A percentile compares a stretch with the other conserved stretches of the same genome.
phyloP scores from a whole-genome alignment of 2,888 invertebrate genomes.

The Aphelenchoides bicaudatus region DNA sequence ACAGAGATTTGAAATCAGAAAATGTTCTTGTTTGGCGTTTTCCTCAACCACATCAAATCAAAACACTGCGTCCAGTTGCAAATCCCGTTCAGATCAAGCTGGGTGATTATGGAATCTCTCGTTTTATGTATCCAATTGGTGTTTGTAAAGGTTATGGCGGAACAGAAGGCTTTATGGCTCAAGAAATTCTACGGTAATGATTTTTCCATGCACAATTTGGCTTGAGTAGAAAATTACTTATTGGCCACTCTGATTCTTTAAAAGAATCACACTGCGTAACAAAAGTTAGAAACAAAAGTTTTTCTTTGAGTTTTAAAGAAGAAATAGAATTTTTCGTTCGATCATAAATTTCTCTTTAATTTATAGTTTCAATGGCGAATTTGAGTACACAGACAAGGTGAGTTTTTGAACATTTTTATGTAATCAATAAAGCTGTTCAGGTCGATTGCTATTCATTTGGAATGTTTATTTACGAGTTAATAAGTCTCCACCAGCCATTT shows the following conservation, averaged over 20 bases:
- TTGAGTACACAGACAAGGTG: conserved; percentile 96
- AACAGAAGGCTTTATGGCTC: conserved; percentile 98
- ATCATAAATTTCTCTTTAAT: too few species aligned
- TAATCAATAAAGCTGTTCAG: too few species aligned
- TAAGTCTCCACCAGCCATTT: conserved; percentile 87
- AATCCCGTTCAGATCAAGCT: conserved; percentile 72
- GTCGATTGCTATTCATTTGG: conserved; percentile 98
- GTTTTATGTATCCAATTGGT: conserved; percentile 58
- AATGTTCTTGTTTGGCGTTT: conserved; percentile 97
- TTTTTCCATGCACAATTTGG: too few species aligned
- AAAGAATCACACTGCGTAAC: too few species aligned
- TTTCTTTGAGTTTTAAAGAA: too few species aligned
- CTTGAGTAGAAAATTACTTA: too few species aligned
- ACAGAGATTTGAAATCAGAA: conserved; percentile 77
- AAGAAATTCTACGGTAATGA: conserved; percentile 96
- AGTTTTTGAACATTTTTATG: too few species aligned
- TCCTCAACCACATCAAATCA: conserved; percentile 71
- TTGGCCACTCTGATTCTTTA: too few species aligned
- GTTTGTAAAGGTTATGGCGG: conserved; percentile 82
- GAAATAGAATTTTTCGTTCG: too few species aligned
- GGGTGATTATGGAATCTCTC: conserved; percentile 77
- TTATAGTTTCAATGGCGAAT: conserved; percentile 95
- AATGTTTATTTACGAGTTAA: conserved; percentile 92
- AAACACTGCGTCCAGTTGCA: too few species aligned
- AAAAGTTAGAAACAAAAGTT: too few species aligned